A percentile compares a stretch with the other conserved stretches of the same genome.
Evolutionary conservation across 2,113 vertebrate species (phyloP).

Genomic region (Perccottus glenii): DNA sequence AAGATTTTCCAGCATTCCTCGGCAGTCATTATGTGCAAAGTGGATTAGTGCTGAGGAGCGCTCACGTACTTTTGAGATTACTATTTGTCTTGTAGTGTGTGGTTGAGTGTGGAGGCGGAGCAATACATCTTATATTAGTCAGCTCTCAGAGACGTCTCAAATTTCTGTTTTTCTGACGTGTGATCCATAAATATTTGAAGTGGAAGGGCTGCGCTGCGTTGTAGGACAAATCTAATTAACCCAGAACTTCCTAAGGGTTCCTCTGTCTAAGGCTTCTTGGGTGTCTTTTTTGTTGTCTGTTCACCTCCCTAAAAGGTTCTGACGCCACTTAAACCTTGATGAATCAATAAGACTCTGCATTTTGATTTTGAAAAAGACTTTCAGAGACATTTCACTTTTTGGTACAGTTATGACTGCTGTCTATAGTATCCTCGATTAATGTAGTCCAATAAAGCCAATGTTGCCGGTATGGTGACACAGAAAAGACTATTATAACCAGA

Average conservation of each 20-base stretch:
- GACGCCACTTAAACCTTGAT: conserved; percentile 42
- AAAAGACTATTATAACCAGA: conserved; percentile 29
- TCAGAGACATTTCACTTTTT: background rate
- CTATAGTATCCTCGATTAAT: background rate
- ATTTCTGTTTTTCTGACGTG: conserved; percentile 78
- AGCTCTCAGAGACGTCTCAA: conserved; percentile 70
- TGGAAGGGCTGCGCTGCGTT: conserved; percentile 71
- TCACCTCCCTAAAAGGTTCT: conserved; percentile 60
- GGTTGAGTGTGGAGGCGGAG: conserved; percentile 9
- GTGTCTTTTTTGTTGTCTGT: conserved; percentile 57
- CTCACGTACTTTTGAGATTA: conserved; percentile 31
- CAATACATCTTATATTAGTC: conserved; percentile 63
- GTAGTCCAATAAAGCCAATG: conserved; percentile 21
- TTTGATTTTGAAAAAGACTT: background rate
- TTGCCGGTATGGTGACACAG: conserved; percentile 47
- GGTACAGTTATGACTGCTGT: no score
- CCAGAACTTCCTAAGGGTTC: conserved; percentile 71
- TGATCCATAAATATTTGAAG: conserved; percentile 81
- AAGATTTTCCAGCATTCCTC: conserved; percentile 31
- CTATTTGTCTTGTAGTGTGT: conserved; percentile 28
- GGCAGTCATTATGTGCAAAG: conserved; percentile 28
- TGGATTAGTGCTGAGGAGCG: conserved; percentile 17
- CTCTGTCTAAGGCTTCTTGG: conserved; percentile 49
- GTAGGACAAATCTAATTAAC: conserved; percentile 81
- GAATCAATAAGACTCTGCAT: conserved; percentile 28